Evolutionary conservation across 2,797 vertebrate species (phyloP), one percentile per base, ranked within the genome.

Genomic region (Hoplostethus atlanticus): DNA sequence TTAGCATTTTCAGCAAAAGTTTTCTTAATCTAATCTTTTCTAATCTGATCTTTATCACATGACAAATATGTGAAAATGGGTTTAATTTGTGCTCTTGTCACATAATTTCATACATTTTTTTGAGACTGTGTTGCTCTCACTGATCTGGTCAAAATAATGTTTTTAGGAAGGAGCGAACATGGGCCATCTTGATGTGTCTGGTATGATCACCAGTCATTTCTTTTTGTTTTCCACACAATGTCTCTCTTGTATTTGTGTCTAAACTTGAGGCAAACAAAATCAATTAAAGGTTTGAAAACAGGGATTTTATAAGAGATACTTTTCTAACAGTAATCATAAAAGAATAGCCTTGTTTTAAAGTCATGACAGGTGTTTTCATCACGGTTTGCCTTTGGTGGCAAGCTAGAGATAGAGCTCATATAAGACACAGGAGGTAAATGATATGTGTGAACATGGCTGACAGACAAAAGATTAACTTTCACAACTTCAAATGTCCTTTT

Each of bases 361-460:
- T 73, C 52, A 31, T 34, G 62, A 56, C n/a, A 21, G 34, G n/a
- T 3, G 10, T 11, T 64, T 48, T 30, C n/a, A 52, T 40, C 21
- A 9, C 36, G 11, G 25, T 40, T 72, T 25, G 31, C 17, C 70
- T 42, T 12, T 6, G 4, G 28, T 38, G 44, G 73, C 52, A 16
- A 69, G 40, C 28, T 64, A 63, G 10, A 56, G 66, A 62, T 36
- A 6, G 31, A 38, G 40, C 40, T 65, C 16, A 12, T 57, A 5
- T 36, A 68, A 64, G 56, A 30, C 51, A 54, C 47, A 0, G 60
- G 28, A 51, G 60, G 48, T 64, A 71, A 64, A 70, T 65, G 25
- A 68, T 38, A 75, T 42, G 51, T 62, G 36, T 59, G 70, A 71
- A 63, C 2, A n/a, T 40, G 46, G 31, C 28, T 28, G 34, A 16